Evolutionary conservation across 2,797 vertebrate species (phyloP).

Genomic region (Nyctalus aviator): DNA sequence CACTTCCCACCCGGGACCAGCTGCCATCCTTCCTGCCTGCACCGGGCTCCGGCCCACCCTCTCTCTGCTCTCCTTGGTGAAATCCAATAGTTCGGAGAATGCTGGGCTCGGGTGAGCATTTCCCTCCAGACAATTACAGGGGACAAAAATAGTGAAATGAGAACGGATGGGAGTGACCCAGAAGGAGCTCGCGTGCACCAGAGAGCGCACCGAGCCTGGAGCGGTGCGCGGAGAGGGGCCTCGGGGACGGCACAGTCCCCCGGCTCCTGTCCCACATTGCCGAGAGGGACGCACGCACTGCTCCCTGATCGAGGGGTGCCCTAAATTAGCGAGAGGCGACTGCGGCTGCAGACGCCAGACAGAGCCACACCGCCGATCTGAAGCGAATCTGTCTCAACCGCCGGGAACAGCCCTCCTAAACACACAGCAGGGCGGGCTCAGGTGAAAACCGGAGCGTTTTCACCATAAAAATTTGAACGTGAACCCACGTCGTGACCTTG

Average conservation of each 20-base stretch:
- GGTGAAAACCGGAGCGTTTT: neutral
- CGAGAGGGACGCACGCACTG: constrained; percentile 52
- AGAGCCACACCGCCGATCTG: neutral
- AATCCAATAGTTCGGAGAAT: constrained; percentile 64
- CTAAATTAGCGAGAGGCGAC: constrained; percentile 72
- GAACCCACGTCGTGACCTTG: neutral
- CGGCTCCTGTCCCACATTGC: constrained; percentile 72
- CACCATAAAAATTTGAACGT: neutral
- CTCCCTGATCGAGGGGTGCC: constrained; percentile 74
- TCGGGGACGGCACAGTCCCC: constrained; percentile 63
- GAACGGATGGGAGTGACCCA: constrained; percentile 79
- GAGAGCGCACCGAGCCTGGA: constrained; percentile 69
- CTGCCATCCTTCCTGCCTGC: neutral
- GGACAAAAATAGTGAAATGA: constrained; percentile 81
- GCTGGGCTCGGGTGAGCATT: constrained; percentile 71
- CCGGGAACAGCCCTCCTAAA: neutral
- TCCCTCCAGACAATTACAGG: constrained; percentile 68
- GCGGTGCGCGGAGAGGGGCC: constrained; percentile 65
- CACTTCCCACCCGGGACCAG: neutral
- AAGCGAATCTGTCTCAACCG: constrained; percentile 3
- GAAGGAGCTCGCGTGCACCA: constrained; percentile 60
- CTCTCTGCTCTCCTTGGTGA: constrained; percentile 54
- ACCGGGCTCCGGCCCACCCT: neutral
- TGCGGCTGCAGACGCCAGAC: neutral
- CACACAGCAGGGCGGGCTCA: neutral